phyloP scores from a whole-genome alignment of 2,888 invertebrate species.

The Hanleya hanleyi region DNA sequence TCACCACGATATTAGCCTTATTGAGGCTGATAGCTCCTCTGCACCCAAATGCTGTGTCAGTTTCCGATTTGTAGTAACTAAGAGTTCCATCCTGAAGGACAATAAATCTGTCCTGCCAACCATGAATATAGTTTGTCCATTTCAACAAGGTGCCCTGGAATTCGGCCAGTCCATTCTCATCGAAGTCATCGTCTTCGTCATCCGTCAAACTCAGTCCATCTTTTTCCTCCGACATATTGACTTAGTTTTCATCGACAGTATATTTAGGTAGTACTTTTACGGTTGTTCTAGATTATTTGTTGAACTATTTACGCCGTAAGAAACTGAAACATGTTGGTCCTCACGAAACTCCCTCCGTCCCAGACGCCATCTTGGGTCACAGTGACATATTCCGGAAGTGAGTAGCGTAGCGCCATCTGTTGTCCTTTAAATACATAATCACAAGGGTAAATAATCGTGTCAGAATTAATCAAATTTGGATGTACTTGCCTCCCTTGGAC shows the following conservation, averaged over 20 bases:
- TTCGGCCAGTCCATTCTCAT: slow-evolving; percentile 78
- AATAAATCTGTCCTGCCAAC: slow-evolving; percentile 99
- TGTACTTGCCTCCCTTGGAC: background rate
- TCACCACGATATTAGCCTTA: slow-evolving; percentile 95
- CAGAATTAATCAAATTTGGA: background rate
- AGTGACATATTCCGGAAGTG: background rate
- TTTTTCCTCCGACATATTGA: slow-evolving; percentile 8
- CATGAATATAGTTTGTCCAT: slow-evolving; percentile 99
- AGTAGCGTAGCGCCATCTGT: background rate
- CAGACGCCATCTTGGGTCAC: slow-evolving; percentile 3
- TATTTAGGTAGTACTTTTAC: no score
- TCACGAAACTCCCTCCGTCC: background rate
- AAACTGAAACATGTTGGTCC: background rate
- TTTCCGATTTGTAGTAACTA: slow-evolving; percentile 97
- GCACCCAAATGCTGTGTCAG: slow-evolving; percentile 96
- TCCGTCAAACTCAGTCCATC: slow-evolving; percentile 41
- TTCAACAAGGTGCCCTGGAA: slow-evolving; percentile 93
- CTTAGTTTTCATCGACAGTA: background rate
- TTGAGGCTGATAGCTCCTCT: slow-evolving; percentile 95
- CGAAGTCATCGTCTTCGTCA: slow-evolving; percentile 67
- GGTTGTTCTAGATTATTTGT: no score
- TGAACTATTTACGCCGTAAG: background rate
- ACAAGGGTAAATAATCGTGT: background rate
- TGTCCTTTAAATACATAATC: background rate
- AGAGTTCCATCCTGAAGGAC: slow-evolving; percentile 96